Conservation (phyloP, 30 jellyfish, hydroid and myxozoan genomes). For the Cassiopea xamachana region DNA sequence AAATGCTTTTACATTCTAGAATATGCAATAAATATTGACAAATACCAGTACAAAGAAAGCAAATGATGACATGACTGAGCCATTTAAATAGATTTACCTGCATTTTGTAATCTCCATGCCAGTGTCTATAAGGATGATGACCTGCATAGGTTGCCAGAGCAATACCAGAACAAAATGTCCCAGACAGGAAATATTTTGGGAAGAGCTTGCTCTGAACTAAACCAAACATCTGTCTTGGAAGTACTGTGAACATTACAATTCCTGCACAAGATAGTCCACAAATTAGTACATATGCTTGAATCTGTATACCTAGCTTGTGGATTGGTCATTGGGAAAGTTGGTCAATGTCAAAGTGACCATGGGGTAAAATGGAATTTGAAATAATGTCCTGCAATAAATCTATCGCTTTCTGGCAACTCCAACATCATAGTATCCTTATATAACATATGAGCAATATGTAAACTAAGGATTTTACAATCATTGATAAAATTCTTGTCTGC, state of each 20-base stretch:
- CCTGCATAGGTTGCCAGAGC: constrained; percentile 48
- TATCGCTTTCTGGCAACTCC: too few relatives aligned
- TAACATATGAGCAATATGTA: too few relatives aligned
- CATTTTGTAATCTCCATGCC: constrained; percentile 57
- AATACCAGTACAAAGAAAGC: background rate
- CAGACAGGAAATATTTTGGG: constrained; percentile 64
- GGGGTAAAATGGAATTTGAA: too few relatives aligned
- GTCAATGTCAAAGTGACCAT: too few relatives aligned
- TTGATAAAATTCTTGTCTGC: too few relatives aligned
- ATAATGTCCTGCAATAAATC: too few relatives aligned
- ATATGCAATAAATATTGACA: background rate
- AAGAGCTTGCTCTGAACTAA: constrained; percentile 67
- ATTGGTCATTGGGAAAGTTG: background rate
- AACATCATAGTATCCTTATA: too few relatives aligned
- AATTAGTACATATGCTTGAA: background rate
- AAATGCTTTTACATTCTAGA: background rate
- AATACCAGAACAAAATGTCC: constrained; percentile 48
- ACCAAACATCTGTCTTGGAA: constrained; percentile 80
- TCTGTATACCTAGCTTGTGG: background rate
- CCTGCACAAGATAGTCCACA: constrained; percentile 29
- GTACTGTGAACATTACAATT: constrained; percentile 54
- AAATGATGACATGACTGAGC: background rate
- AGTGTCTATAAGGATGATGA: constrained; percentile 25
- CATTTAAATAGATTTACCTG: constrained; percentile 14
- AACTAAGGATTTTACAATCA: too few relatives aligned